Evolutionary conservation across 2,113 vertebrate genomes (phyloP).

Genomic region (Pseudonaja textilis): DNA sequence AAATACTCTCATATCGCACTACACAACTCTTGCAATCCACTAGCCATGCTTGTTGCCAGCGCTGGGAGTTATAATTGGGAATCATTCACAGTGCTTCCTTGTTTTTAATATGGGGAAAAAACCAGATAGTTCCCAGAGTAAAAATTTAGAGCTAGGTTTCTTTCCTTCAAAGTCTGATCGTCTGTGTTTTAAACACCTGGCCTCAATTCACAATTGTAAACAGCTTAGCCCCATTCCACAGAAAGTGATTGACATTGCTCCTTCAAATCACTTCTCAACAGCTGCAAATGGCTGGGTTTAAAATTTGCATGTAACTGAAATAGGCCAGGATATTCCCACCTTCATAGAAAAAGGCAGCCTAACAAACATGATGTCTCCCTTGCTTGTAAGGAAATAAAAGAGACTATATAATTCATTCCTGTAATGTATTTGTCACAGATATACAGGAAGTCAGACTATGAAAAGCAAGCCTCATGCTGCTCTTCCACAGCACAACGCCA

Average conservation of each 20-base stretch:
- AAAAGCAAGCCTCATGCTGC: constrained; percentile 49
- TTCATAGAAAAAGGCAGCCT: background rate
- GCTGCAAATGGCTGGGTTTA: background rate
- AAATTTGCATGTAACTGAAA: background rate
- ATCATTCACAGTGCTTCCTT: background rate
- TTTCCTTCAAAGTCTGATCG: constrained; percentile 18
- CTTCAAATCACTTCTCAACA: background rate
- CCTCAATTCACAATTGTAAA: constrained; percentile 31
- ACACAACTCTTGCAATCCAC: background rate
- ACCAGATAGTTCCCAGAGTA: background rate
- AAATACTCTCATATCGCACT: background rate
- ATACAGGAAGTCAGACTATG: constrained; percentile 45
- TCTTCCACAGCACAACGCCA: background rate
- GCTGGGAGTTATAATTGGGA: background rate
- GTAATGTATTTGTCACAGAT: constrained; percentile 35
- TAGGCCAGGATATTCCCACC: background rate
- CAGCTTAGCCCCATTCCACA: background rate
- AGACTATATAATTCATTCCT: constrained; percentile 27
- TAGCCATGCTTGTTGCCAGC: background rate
- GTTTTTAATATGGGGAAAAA: background rate
- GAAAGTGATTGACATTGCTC: background rate
- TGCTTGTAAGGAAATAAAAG: constrained; percentile 25
- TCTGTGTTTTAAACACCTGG: constrained; percentile 44
- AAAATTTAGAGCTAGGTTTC: background rate
- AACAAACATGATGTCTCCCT: background rate